These are phyloP conservation scores for Andrena trimmerana DNA, from an alignment of 2,888 invertebrate species.

Conservation along the genomic window DNA sequence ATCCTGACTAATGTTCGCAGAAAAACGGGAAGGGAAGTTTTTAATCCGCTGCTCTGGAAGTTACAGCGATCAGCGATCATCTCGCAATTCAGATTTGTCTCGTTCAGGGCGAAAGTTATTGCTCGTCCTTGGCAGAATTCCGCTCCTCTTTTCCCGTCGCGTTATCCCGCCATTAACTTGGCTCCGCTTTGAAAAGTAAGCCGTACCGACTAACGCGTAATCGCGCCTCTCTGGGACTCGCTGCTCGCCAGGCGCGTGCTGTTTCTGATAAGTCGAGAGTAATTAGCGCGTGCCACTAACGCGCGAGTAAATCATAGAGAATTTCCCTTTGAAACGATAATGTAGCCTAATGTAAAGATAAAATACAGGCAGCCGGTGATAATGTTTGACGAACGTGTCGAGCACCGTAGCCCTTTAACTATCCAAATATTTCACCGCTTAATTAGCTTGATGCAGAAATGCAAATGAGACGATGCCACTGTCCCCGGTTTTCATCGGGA, in stretches of 20 bases:
- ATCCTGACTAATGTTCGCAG: constrained; percentile 32
- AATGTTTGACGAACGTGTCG: constrained; percentile 32
- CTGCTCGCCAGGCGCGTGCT: constrained; percentile 10
- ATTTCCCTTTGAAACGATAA: constrained; percentile 33
- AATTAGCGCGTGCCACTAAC: constrained; percentile 41
- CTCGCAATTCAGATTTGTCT: background rate
- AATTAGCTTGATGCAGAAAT: constrained; percentile 17
- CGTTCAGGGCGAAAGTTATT: background rate
- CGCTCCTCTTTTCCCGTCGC: background rate
- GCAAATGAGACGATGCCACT: background rate
- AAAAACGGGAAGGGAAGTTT: background rate
- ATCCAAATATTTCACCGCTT: constrained; percentile 35
- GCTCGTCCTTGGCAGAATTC: background rate
- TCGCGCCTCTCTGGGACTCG: constrained; percentile 1
- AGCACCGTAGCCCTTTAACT: background rate
- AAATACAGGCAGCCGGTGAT: constrained; percentile 4
- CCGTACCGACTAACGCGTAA: constrained; percentile 15
- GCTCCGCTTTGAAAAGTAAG: constrained; percentile 18
- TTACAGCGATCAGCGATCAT: background rate
- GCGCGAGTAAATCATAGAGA: constrained; percentile 21
- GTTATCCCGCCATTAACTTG: constrained; percentile 17
- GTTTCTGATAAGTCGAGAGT: constrained; percentile 44
- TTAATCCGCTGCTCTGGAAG: constrained; percentile 1
- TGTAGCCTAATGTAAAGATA: constrained; percentile 9
- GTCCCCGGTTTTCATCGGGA: constrained; percentile 3